Percentiles rank a stretch among this genome's conserved stretches.
Evolutionary conservation across 2,113 vertebrate species (phyloP).

Genomic region (Microcebus jonahi): DNA sequence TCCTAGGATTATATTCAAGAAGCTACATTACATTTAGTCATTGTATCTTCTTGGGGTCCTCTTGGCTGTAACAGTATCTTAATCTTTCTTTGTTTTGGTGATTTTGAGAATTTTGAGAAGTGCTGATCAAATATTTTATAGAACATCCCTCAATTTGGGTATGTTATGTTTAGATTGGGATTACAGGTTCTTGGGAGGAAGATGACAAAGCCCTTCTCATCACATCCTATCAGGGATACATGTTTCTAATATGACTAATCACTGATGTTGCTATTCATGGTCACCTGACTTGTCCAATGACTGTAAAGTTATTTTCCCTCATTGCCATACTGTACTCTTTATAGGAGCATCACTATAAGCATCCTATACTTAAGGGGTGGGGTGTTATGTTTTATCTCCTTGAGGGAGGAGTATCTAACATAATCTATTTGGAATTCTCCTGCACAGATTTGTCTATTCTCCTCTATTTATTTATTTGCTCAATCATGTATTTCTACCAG

Average conservation of each 20-base stretch:
- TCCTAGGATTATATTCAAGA: background rate
- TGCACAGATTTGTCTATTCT: background rate
- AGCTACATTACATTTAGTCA: background rate
- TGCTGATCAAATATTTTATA: background rate
- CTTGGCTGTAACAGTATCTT: background rate
- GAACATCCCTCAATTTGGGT: background rate
- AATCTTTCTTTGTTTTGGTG: background rate
- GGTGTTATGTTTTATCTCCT: background rate
- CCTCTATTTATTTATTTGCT: background rate
- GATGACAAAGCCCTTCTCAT: background rate
- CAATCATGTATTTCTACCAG: background rate
- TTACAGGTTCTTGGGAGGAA: background rate
- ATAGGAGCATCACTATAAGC: background rate
- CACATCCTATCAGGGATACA: background rate
- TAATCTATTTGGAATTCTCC: background rate
- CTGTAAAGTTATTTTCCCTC: background rate
- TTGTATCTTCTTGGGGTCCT: background rate
- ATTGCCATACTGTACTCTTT: background rate
- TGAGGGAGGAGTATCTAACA: background rate
- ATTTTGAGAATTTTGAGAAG: background rate
- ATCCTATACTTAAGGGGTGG: background rate
- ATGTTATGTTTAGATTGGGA: background rate
- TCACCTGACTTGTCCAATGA: background rate
- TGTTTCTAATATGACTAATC: background rate
- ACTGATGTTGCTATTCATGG: background rate